Conservation (phyloP, 2,113 vertebrate genomes). For the Macquaria australasica region DNA sequence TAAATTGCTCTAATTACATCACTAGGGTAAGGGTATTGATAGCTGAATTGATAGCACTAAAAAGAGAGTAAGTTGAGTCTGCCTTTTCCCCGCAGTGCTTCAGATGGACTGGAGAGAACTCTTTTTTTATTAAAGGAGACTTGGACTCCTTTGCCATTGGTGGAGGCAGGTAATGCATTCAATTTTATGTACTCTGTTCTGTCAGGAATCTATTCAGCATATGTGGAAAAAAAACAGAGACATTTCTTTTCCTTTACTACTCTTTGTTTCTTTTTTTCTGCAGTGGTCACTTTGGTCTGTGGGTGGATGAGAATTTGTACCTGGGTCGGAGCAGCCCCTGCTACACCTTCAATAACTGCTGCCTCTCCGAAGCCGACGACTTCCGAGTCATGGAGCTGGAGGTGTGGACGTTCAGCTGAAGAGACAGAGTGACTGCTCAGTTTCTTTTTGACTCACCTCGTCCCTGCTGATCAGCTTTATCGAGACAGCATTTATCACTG, state of each 20-base stretch:
- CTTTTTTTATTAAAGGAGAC: slow-evolving; percentile 88
- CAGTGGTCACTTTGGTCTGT: slow-evolving; percentile 88
- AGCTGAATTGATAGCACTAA: neutral
- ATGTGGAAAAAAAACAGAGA: neutral
- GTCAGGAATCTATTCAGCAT: neutral
- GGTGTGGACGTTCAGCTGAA: slow-evolving; percentile 87
- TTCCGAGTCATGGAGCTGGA: slow-evolving; percentile 87
- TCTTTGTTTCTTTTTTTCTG: neutral
- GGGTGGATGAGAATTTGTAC: slow-evolving; percentile 87
- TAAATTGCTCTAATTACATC: neutral
- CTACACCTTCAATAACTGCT: slow-evolving; percentile 87
- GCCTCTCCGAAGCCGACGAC: slow-evolving; percentile 84
- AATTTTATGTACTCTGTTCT: neutral
- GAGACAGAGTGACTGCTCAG: neutral
- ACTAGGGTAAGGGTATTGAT: neutral
- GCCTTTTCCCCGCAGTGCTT: slow-evolving; percentile 78
- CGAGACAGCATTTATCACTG: slow-evolving; percentile 38
- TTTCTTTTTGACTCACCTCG: slow-evolving; percentile 1
- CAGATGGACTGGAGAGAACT: slow-evolving; percentile 87
- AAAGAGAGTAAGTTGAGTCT: neutral
- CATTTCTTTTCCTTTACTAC: neutral
- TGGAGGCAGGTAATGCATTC: slow-evolving; percentile 84
- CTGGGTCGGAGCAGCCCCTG: slow-evolving; percentile 86
- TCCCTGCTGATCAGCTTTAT: slow-evolving; percentile 30
- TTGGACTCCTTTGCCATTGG: slow-evolving; percentile 87